These are phyloP conservation scores for Sclerurus mexicanus DNA, from an alignment of 2,113 vertebrate genomes.

Conservation along the genomic window DNA sequence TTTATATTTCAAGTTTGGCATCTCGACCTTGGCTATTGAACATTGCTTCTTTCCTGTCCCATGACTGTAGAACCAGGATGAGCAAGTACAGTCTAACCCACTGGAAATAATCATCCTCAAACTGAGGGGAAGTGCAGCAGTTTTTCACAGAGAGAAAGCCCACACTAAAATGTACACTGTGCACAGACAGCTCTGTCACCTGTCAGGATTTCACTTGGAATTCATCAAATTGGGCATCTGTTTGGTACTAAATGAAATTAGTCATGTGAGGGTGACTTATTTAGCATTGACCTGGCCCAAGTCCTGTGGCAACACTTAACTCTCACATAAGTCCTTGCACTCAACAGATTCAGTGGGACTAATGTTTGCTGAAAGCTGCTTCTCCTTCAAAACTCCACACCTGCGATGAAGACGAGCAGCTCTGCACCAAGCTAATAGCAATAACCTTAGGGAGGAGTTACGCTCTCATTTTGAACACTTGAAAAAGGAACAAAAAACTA, in stretches of 20 bases:
- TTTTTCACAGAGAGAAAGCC: neutral
- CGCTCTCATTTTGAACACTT: constrained; percentile 27
- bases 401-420: neutral
- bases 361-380: neutral
- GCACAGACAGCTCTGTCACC: neutral
- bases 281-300: neutral
- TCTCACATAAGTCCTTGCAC: neutral
- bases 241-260: neutral
- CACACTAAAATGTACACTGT: neutral
- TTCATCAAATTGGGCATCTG: neutral
- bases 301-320: neutral
- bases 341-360: neutral
- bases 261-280: fast-evolving
- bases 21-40: neutral
- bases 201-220: neutral
- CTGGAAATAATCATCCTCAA: neutral
- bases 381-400: neutral
- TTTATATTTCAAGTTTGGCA: neutral
- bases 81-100: neutral
- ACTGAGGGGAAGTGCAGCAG: neutral
- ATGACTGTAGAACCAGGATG: neutral
- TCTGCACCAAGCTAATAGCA: neutral
- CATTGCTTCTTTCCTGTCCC: neutral
- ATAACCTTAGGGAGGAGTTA: constrained; percentile 22
- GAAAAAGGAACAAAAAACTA: constrained; percentile 34